Conservation (phyloP, 2,888 invertebrate genomes). For the Sepioteuthis lessoniana region DNA sequence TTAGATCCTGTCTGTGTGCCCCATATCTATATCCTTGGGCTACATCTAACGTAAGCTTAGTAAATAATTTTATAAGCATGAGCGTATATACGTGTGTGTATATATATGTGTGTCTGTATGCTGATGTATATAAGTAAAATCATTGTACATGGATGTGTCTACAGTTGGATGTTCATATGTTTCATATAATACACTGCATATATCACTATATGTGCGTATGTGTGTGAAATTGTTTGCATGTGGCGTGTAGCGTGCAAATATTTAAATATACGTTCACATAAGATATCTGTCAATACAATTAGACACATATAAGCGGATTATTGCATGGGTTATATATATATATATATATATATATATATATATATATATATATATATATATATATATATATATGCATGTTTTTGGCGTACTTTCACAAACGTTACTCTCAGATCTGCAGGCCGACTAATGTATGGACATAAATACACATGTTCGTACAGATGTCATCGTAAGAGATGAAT, state of each 20-base stretch:
- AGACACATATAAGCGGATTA: neutral
- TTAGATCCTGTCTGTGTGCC: no score
- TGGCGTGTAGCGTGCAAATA: no score
- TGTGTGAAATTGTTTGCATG: no score
- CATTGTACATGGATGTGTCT: neutral
- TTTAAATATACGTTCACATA: no score
- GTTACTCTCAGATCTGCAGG: conserved; percentile 17
- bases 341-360: neutral
- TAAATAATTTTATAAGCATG: neutral
- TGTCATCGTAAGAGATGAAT: neutral
- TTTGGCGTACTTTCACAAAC: neutral
- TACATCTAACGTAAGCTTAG: no score
- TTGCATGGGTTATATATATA: no score
- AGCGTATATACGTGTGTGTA: neutral
- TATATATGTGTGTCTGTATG: neutral
- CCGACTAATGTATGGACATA: neutral
- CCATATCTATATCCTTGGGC: no score
- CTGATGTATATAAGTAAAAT: neutral
- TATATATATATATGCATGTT: neutral
- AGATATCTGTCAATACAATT: no score
- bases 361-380: neutral
- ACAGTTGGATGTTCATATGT: neutral
- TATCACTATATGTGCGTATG: no score
- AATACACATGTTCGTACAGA: conserved; percentile 8
- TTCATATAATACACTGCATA: no score